Evolutionary conservation across 2,113 vertebrate species (phyloP).

Genomic region (Narcine bancroftii): DNA sequence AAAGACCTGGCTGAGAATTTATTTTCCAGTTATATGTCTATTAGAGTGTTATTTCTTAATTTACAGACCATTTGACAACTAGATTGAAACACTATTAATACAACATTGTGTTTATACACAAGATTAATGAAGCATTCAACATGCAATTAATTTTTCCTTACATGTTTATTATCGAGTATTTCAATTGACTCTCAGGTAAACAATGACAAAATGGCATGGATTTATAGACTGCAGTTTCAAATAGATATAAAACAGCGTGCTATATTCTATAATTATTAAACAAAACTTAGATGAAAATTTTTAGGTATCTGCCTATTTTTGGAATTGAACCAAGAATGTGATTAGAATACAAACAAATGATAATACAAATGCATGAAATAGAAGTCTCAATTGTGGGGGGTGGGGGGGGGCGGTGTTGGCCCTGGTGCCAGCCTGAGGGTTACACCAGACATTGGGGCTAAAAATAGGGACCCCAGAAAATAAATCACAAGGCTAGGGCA

Average conservation of each 20-base stretch:
- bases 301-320: background rate
- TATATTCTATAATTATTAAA: background rate
- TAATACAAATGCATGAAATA: too few species aligned
- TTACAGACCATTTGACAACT: slow-evolving; percentile 30
- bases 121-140: slow-evolving; percentile 13
- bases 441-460: too few species aligned
- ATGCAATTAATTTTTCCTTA: slow-evolving; percentile 5
- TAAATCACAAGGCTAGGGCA: too few species aligned
- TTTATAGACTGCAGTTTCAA: background rate
- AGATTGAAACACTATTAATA: slow-evolving; percentile 31
- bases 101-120: background rate
- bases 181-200: background rate
- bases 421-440: too few species aligned
- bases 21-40: slow-evolving; percentile 17
- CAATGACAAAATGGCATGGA: too few species aligned
- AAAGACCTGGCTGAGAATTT: slow-evolving; percentile 28
- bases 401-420: too few species aligned
- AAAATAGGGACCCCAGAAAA: too few species aligned
- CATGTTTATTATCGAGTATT: background rate
- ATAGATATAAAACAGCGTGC: background rate
- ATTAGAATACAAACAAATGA: background rate
- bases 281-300: background rate
- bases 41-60: slow-evolving; percentile 30
- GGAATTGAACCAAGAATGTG: background rate
- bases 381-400: too few species aligned